Evolutionary conservation across 2,113 vertebrate species (phyloP).

Genomic region (Lepisosteus oculatus): DNA sequence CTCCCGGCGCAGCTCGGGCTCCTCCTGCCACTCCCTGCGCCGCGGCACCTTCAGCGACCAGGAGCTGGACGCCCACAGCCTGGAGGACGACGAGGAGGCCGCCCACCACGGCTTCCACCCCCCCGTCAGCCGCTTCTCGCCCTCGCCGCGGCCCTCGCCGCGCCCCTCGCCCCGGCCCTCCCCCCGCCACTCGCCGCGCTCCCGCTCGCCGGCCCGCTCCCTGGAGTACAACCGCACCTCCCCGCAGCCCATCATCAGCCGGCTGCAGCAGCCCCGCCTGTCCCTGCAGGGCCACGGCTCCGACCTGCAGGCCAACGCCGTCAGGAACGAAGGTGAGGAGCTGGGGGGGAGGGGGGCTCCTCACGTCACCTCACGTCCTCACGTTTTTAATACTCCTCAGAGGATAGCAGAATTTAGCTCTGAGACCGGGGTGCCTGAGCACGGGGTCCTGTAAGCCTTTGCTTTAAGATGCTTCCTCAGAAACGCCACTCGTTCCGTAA

Average conservation of each 20-base stretch:
- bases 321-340: slow-evolving; percentile 91
- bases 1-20: slow-evolving; percentile 93
- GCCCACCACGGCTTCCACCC: slow-evolving; percentile 79
- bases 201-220: slow-evolving; percentile 87
- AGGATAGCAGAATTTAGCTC: too few species aligned
- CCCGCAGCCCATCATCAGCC: slow-evolving; percentile 90
- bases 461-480: too few species aligned
- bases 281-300: slow-evolving; percentile 88
- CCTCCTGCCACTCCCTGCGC: slow-evolving; percentile 90
- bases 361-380: too few species aligned
- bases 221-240: slow-evolving; percentile 86
- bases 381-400: too few species aligned
- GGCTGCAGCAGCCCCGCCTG: slow-evolving; percentile 92
- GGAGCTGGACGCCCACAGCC: slow-evolving; percentile 92
- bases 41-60: slow-evolving; percentile 94
- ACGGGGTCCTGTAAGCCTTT: too few species aligned
- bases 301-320: slow-evolving; percentile 83
- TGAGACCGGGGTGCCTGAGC: too few species aligned
- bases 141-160: slow-evolving; percentile 90
- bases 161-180: slow-evolving; percentile 85
- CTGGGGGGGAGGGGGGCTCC: too few species aligned
- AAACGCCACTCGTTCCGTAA: too few species aligned
- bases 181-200: slow-evolving; percentile 88
- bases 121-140: slow-evolving; percentile 84
- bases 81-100: slow-evolving; percentile 93